Base-by-base conservation (phyloP, 2,888 invertebrate species). In the Timema cristinae region DNA sequence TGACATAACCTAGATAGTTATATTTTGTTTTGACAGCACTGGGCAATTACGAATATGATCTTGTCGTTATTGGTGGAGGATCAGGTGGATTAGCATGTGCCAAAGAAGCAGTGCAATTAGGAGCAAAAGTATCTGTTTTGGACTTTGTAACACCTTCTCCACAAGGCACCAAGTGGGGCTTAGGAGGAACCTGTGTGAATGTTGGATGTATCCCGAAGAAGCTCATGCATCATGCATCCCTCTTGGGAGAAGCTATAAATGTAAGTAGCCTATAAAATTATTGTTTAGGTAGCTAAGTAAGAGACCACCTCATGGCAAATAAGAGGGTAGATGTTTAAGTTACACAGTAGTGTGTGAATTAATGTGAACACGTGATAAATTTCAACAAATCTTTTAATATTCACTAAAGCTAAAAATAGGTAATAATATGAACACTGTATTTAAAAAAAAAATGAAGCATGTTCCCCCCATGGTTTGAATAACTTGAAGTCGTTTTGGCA, bases 121-220 rank as follows among this genome's bases (percentile, higher is more conserved):
- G 94, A 10, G 94, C 93, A 47, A 91, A 89, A 80, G 95, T 95
- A 1, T 91, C 93, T 0, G 94, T 95, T 49, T 83, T 95, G 75
- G 95, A 95, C 84, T 95, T 85, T 81, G 95, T 95, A 4, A 90
- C 88, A 48, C 95, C 95, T 0, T 90, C 94, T 5, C 94, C 94
- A 0, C 84, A 85, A 76, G 97, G 97, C 73, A 91, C 95, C 10
- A 92, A 94, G 81, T 97, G 97, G 97, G 97, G 97, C 66, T 86
- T 98, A 5, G 98, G 98, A 66, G 98, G 98, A 52, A 98, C 98
- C 0, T 98, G 98, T 82, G 97, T 97, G 50, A 97, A 97, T 84
- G 98, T 98, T 7, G 98, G 98, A 52, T 98, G 97, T 81, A 98
- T 98, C 82, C 98, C 98, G 7, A 98, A 98, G 83, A 98, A 98